Evolutionary conservation across 2,888 invertebrate species (phyloP).

Genomic region (Seladonia tumulorum): DNA sequence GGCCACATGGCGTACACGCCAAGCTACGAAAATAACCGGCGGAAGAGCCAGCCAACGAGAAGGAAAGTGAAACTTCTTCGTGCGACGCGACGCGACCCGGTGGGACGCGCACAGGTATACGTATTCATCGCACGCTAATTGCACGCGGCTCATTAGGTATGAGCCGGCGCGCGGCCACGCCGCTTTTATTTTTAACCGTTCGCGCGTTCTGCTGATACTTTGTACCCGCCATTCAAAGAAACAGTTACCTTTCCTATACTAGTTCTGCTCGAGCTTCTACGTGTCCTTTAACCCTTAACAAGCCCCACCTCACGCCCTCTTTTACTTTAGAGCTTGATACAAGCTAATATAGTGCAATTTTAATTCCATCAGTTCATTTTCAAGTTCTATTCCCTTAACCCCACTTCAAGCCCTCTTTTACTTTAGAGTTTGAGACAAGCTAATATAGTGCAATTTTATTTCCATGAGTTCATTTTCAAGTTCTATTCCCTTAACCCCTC

Average conservation of each 20-base stretch:
- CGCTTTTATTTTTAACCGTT: constrained; percentile 12
- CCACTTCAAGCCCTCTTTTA: no score
- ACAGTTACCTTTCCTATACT: not conserved
- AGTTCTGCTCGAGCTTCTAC: not conserved
- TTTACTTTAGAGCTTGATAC: no score
- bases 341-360: no score
- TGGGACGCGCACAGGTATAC: constrained; percentile 19
- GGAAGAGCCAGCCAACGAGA: constrained; percentile 71
- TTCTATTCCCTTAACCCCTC: no score
- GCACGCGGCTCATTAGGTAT: constrained; percentile 54
- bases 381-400: no score
- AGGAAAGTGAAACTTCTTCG: constrained; percentile 74
- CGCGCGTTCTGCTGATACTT: not conserved
- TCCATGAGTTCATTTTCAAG: no score
- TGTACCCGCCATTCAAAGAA: not conserved
- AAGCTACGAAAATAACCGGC: constrained; percentile 70
- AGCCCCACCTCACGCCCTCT: no score
- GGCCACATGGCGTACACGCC: constrained; percentile 46
- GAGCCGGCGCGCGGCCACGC: constrained; percentile 23
- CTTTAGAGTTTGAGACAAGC: no score
- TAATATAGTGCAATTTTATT: no score
- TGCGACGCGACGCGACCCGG: not conserved
- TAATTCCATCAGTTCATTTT: no score
- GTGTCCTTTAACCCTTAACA: no score
- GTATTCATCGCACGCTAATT: constrained; percentile 59